Evolutionary conservation across 2,888 invertebrate genomes (phyloP).

Genomic region (Drosophila rellima): DNA sequence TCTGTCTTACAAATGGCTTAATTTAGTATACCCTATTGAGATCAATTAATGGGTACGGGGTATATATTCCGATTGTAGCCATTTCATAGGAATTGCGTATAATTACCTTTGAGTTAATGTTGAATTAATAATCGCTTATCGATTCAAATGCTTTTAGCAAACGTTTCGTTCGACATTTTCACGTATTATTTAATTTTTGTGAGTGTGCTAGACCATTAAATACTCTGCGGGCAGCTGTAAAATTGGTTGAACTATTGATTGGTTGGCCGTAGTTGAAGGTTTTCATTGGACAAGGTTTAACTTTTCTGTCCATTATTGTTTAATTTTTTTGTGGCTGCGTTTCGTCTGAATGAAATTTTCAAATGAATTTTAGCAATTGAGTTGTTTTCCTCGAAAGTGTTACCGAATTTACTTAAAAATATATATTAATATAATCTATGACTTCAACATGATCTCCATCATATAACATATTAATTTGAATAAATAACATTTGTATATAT

Average conservation of each 20-base stretch:
- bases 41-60: neutral
- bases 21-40: neutral
- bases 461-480: too few relatives aligned
- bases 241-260: neutral
- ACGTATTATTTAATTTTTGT: neutral
- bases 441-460: too few relatives aligned
- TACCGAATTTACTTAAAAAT: neutral
- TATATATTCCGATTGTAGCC: neutral
- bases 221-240: neutral
- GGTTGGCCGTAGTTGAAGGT: too few relatives aligned
- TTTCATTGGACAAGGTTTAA: too few relatives aligned
- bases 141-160: slow-evolving; percentile 10
- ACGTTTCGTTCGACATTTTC: slow-evolving; percentile 1
- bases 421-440: neutral
- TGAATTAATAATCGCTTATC: slow-evolving; percentile 20
- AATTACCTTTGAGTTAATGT: slow-evolving; percentile 12
- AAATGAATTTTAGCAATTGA: too few relatives aligned
- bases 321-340: too few relatives aligned
- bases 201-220: neutral
- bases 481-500: too few relatives aligned
- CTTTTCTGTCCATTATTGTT: too few relatives aligned
- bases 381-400: neutral
- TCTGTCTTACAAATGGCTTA: neutral
- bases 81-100: neutral
- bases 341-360: too few relatives aligned